phyloP scores from a whole-genome alignment of 2,113 vertebrate species.

The Apteryx owenii region DNA sequence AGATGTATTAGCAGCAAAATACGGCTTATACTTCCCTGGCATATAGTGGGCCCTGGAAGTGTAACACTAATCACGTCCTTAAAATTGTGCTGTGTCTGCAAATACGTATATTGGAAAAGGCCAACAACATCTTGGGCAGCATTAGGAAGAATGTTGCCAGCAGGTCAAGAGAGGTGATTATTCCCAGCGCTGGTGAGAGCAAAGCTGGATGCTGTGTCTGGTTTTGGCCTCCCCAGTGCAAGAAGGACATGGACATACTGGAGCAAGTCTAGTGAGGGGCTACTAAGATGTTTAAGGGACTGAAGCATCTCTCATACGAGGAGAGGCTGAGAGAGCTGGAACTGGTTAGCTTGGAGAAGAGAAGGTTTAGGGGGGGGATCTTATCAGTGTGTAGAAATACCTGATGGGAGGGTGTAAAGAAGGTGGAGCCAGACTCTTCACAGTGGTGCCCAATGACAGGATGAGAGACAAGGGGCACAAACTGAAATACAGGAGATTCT shows the following conservation, averaged over 20 bases:
- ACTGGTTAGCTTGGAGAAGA: not conserved
- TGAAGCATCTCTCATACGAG: not conserved
- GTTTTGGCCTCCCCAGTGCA: not conserved
- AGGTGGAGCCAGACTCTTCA: not conserved
- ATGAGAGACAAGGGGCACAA: not conserved
- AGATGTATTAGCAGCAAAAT: not conserved
- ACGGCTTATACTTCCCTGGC: not conserved
- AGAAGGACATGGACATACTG: not conserved
- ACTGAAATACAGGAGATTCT: not conserved
- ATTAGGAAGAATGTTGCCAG: not conserved
- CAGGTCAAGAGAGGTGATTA: not conserved
- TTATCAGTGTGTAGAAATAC: not conserved
- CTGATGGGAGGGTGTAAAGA: not conserved
- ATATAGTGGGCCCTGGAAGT: not conserved
- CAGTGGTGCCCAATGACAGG: not conserved
- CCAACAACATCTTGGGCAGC: not conserved
- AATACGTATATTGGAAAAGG: not conserved
- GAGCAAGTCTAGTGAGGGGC: not conserved
- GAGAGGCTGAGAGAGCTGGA: too few relatives aligned
- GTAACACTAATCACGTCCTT: not conserved
- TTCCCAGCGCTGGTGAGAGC: not conserved
- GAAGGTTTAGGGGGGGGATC: not conserved
- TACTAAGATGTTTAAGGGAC: not conserved
- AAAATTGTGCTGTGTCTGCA: not conserved
- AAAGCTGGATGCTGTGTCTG: not conserved